Evolutionary conservation across 2,797 vertebrate genomes (phyloP), one percentile per base, ranked within the genome.

Genomic region (Rhabdomys pumilio): DNA sequence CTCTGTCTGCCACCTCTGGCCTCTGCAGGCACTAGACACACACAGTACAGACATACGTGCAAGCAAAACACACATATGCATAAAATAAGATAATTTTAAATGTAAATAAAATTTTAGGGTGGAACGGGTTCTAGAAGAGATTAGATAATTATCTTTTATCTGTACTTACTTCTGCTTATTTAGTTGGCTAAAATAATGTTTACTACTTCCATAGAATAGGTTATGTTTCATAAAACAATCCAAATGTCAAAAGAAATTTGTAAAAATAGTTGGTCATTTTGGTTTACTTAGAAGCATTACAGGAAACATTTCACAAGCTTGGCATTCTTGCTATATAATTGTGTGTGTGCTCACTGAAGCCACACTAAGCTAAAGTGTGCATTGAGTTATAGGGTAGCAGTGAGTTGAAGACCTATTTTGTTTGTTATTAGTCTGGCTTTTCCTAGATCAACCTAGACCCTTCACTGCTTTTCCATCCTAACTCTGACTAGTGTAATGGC

Each of bases 361-460:
- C 63, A 41, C 1, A 65, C 34, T 41, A 73, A 10, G 59, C 20
- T 8, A 67, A 93, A 83, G 38, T 55, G 38, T 55, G 31, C 50
- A 38, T 4, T 73, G 13, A 20, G 38, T 84, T 77, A 65, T 2
- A 65, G 53, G 29, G 73, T 24, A 65, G 41, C 41, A 88, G 72
- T 31, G 88, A 61, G 34, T 86, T 86, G 80, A 76, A 88, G 63
- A n/a, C 88, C 19, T 82, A n/a, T 69, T 90, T 92, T 81, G n/a
- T 79, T 65, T 13, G 41, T 38, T 34, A 79, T 3, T 61, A 82
- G 20, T 17, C 10, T 89, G 59, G 22, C 29, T 69, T 92, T 94
- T 89, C 90, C 34, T 82, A 57, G 31, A 5, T 67, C 47, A 82
- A 26, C 17, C 2, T 75, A 24, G 31, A 63, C 77, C 44, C n/a